Conservation (phyloP, 2,888 invertebrate genomes). For the Philereme vetulata region DNA sequence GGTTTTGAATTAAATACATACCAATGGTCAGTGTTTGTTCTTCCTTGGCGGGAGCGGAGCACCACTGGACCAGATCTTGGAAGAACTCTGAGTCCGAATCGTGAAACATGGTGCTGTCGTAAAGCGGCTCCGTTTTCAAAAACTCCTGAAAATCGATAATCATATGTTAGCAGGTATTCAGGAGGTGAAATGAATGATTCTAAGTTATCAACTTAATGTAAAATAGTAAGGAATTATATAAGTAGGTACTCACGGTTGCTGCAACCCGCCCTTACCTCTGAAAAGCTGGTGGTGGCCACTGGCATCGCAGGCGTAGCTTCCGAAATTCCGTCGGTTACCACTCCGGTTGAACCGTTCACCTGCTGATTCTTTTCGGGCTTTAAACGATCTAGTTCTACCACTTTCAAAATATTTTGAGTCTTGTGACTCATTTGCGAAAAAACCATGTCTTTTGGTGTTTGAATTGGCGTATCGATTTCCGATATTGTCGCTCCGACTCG, state of each 20-base stretch:
- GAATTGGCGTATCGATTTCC: conserved; percentile 71
- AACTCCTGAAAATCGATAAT: conserved; percentile 69
- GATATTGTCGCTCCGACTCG: conserved; percentile 81
- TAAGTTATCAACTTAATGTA: conserved; percentile 60
- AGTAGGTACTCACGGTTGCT: conserved; percentile 67
- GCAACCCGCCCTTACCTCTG: conserved; percentile 71
- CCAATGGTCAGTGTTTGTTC: conserved; percentile 79
- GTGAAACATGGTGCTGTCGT: conserved; percentile 75
- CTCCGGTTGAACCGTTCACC: conserved; percentile 69
- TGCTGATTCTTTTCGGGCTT: conserved; percentile 73
- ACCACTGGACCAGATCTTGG: conserved; percentile 87
- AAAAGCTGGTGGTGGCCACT: conserved; percentile 64
- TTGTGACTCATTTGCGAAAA: conserved; percentile 82
- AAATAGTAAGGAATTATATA: conserved; percentile 47
- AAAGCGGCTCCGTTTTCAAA: conserved; percentile 74
- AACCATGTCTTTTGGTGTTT: conserved; percentile 81
- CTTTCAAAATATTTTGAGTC: conserved; percentile 79
- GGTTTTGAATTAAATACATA: conserved; percentile 43
- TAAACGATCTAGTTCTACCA: conserved; percentile 81
- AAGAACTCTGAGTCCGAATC: conserved; percentile 86
- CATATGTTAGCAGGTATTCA: conserved; percentile 51
- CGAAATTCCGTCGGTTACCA: conserved; percentile 65
- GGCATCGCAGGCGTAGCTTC: conserved; percentile 55
- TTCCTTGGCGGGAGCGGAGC: conserved; percentile 80
- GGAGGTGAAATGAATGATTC: conserved; percentile 39